Conservation (phyloP, 2,797 vertebrate genomes). For the Morus bassanus region DNA sequence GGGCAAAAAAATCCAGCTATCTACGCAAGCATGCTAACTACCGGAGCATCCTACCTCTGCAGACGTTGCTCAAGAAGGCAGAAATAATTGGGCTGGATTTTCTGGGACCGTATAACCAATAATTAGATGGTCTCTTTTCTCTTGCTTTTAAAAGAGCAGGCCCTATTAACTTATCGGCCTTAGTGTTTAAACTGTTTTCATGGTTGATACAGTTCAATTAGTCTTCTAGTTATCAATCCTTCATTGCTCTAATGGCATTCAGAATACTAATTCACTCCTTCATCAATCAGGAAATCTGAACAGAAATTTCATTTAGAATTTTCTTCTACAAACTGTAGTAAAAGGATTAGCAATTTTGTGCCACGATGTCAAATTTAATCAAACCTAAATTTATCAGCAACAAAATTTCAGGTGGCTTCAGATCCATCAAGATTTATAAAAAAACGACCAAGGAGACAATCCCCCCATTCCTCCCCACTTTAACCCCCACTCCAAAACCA, state of each 20-base stretch:
- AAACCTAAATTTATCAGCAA: not conserved
- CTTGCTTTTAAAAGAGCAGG: not conserved
- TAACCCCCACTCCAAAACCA: not conserved
- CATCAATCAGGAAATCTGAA: not conserved
- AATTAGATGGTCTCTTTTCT: not conserved
- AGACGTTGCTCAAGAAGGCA: not conserved
- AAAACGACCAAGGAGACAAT: not conserved
- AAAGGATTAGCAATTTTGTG: not conserved
- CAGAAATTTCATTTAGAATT: not conserved
- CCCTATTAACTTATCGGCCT: not conserved
- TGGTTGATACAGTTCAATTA: not conserved
- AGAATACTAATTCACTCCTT: not conserved
- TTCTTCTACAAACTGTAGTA: not conserved
- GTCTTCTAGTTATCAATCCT: not conserved
- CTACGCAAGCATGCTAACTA: not conserved
- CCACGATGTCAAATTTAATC: not conserved
- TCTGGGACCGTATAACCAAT: not conserved
- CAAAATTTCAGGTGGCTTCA: not conserved
- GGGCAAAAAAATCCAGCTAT: not conserved
- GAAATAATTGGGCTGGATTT: not conserved
- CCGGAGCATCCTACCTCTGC: not conserved
- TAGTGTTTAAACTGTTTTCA: not conserved
- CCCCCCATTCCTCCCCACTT: not conserved
- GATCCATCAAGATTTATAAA: not conserved
- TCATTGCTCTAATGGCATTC: not conserved